Percentiles rank a stretch among this genome's conserved stretches.
Evolutionary conservation across 2,797 vertebrate genomes (phyloP).

Genomic region (Peromyscus eremicus): DNA sequence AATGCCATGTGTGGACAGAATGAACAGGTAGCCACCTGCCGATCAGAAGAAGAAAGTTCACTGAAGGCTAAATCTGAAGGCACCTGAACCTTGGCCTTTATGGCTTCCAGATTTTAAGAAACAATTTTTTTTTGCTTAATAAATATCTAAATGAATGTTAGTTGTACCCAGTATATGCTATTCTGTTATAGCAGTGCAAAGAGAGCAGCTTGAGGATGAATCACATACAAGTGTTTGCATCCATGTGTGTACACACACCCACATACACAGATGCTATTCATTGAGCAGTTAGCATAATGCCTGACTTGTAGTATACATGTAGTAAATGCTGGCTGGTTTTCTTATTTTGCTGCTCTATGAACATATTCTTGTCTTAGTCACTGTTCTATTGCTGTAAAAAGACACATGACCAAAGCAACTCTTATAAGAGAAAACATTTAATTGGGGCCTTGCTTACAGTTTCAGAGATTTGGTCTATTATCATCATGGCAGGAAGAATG

Average conservation of each 20-base stretch:
- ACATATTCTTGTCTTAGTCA: not conserved
- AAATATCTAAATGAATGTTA: not conserved
- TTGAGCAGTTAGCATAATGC: not conserved
- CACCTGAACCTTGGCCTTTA: not conserved
- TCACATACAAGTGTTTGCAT: not conserved
- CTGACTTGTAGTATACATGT: not conserved
- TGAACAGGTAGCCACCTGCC: not conserved
- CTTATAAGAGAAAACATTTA: not conserved
- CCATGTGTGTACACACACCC: too few relatives aligned
- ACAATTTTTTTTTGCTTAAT: not conserved
- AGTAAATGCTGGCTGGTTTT: not conserved
- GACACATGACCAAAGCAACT: too few relatives aligned
- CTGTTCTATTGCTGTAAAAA: not conserved
- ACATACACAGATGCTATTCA: not conserved
- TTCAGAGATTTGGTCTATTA: not conserved
- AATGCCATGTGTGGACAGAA: rapidly evolving
- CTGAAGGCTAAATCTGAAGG: too few relatives aligned
- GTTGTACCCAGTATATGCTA: not conserved
- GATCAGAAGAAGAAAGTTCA: not conserved
- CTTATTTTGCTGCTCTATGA: not conserved
- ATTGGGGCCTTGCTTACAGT: too few relatives aligned
- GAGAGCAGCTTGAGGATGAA: not conserved
- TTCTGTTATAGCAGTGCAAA: not conserved
- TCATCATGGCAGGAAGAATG: not conserved
- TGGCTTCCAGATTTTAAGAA: not conserved